Percentiles rank a stretch among this genome's conserved stretches.
Conservation (phyloP, 1,140 invertebrate genomes). For the Coboldia fuscipes region DNA sequence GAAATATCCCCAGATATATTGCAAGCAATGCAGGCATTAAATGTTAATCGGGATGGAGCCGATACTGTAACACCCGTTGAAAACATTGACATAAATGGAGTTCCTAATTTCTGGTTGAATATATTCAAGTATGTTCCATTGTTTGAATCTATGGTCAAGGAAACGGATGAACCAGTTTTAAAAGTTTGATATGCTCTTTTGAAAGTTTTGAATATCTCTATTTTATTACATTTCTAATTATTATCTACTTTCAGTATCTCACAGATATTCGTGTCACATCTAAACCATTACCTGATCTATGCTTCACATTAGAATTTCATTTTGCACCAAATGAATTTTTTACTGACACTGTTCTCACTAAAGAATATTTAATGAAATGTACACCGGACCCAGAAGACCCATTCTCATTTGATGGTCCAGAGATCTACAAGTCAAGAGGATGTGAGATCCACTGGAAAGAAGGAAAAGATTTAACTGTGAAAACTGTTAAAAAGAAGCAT, state of each 20-base stretch:
- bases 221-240: too few species aligned
- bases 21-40: not conserved
- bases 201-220: not conserved
- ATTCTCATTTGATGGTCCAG: constrained; percentile 80
- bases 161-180: constrained; percentile 62
- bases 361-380: constrained; percentile 73
- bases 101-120: constrained; percentile 83
- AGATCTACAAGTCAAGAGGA: constrained; percentile 70
- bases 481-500: constrained; percentile 71
- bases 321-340: constrained; percentile 82
- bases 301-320: constrained; percentile 70
- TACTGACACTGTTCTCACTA: constrained; percentile 63
- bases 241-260: constrained; percentile 4
- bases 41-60: constrained; percentile 6
- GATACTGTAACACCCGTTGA: too few species aligned
- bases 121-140: constrained; percentile 66
- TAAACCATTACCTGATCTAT: constrained; percentile 9
- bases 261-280: constrained; percentile 12
- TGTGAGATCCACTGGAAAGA: constrained; percentile 23
- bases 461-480: constrained; percentile 69
- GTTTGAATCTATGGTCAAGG: constrained; percentile 56
- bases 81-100: constrained; percentile 42
- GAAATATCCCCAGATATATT: constrained; percentile 26
- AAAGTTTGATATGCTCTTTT: not conserved
- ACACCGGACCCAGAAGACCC: constrained; percentile 60